A percentile compares a stretch with the other conserved stretches of the same genome.
Evolutionary conservation across 1,140 invertebrate genomes (phyloP).

Genomic region (Branchinecta lynchi): DNA sequence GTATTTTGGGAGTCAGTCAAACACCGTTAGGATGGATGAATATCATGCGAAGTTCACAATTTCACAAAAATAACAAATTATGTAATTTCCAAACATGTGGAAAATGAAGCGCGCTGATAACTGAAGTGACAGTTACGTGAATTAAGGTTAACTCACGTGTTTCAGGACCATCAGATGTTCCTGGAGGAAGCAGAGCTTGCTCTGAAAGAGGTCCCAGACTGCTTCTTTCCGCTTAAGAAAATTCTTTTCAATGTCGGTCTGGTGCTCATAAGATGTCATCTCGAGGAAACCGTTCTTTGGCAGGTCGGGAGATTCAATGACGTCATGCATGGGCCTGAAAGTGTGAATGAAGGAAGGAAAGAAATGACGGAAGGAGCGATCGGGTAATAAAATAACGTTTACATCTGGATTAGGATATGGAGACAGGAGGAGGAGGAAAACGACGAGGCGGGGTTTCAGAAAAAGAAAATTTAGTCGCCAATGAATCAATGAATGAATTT

Average conservation of each 20-base stretch:
- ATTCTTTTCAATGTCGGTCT: slow-evolving; percentile 23
- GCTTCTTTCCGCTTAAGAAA: slow-evolving; percentile 39
- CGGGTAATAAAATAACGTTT: too few species aligned
- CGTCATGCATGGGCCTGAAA: neutral
- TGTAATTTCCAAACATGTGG: slow-evolving; percentile 16
- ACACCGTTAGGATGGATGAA: neutral
- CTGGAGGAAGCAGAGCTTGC: slow-evolving; percentile 47
- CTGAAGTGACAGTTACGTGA: neutral
- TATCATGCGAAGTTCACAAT: slow-evolving; percentile 13
- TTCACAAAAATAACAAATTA: too few species aligned
- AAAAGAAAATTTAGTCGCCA: too few species aligned
- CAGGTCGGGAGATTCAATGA: neutral
- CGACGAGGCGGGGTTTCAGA: too few species aligned
- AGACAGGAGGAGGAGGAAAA: too few species aligned
- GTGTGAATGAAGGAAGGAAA: neutral
- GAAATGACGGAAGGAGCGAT: neutral
- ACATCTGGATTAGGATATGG: too few species aligned
- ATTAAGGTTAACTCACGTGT: slow-evolving; percentile 36
- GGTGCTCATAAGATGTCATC: neutral
- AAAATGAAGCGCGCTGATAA: neutral
- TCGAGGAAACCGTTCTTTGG: neutral
- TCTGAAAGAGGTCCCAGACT: slow-evolving; percentile 53
- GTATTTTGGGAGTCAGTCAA: too few species aligned
- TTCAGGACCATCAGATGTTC: slow-evolving; percentile 55
- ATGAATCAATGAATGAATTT: too few species aligned